Percentiles rank a stretch among this genome's conserved stretches.
Evolutionary conservation across 1,140 invertebrate genomes (phyloP).

Genomic region (Zaprionus taronus): DNA sequence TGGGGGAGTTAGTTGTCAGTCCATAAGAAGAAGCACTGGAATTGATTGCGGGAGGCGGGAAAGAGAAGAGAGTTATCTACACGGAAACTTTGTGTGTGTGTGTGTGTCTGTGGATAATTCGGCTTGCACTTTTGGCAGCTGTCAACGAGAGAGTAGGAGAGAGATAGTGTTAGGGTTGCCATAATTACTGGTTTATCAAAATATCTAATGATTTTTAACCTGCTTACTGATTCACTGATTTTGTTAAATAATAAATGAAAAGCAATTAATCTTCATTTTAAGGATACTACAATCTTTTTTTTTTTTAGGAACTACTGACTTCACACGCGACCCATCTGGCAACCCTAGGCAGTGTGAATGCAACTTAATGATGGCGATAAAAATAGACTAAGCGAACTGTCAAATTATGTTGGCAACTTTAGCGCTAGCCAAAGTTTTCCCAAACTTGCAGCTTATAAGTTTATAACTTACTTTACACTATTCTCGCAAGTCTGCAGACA

Average conservation of each 20-base stretch:
- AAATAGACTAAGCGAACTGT: constrained; percentile 38
- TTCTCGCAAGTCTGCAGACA: constrained; percentile 8
- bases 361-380: constrained; percentile 9
- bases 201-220: too few relatives aligned
- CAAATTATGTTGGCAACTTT: constrained; percentile 44
- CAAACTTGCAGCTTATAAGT: constrained; percentile 16
- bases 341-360: not conserved
- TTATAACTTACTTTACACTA: constrained; percentile 35
- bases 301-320: too few relatives aligned
- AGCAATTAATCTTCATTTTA: too few relatives aligned
- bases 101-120: constrained; percentile 18
- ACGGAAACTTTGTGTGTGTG: not conserved
- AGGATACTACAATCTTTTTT: too few relatives aligned
- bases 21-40: constrained; percentile 12
- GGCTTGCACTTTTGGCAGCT: constrained; percentile 41
- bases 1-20: not conserved
- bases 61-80: constrained; percentile 5
- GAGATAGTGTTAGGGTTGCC: constrained; percentile 1
- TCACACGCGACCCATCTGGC: too few relatives aligned
- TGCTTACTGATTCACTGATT: too few relatives aligned
- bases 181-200: too few relatives aligned
- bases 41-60: not conserved
- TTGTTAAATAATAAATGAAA: too few relatives aligned
- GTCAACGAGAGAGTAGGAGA: not conserved
- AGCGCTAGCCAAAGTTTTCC: constrained; percentile 19